Percentiles rank a stretch among this genome's conserved stretches.
Evolutionary conservation across 1,140 invertebrate genomes (phyloP).

Genomic region (Sipha flava): DNA sequence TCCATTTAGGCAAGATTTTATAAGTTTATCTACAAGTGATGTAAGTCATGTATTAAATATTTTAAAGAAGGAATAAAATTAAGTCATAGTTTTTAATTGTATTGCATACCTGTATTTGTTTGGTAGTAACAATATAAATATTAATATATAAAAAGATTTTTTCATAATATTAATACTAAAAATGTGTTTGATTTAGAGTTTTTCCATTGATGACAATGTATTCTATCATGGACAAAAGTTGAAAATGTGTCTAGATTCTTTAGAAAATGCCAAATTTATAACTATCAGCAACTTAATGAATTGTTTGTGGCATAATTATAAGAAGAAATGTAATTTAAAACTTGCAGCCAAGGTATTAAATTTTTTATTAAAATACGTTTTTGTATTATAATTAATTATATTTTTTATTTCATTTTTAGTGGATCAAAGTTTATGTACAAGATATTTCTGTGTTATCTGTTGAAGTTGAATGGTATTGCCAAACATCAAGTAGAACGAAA

Average conservation of each 20-base stretch:
- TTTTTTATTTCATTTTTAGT: neutral
- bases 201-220: slow-evolving; percentile 20
- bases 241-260: slow-evolving; percentile 14
- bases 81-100: no score
- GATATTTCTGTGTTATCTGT: slow-evolving; percentile 10
- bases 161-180: no score
- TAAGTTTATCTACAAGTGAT: slow-evolving; percentile 20
- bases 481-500: slow-evolving; percentile 13
- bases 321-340: neutral
- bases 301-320: slow-evolving; percentile 1
- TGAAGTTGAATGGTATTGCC: slow-evolving; percentile 25
- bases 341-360: neutral
- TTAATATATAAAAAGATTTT: no score
- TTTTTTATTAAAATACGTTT: neutral
- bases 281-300: neutral
- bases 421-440: slow-evolving; percentile 21
- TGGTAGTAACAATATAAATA: no score
- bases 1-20: slow-evolving; percentile 15
- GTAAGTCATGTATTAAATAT: no score
- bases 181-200: neutral
- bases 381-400: neutral
- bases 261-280: slow-evolving; percentile 23
- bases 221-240: slow-evolving; percentile 22
- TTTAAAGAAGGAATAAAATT: no score
- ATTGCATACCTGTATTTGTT: no score